phyloP scores from a whole-genome alignment of 2,113 vertebrate species.

The Tachysurus fulvidraco region DNA sequence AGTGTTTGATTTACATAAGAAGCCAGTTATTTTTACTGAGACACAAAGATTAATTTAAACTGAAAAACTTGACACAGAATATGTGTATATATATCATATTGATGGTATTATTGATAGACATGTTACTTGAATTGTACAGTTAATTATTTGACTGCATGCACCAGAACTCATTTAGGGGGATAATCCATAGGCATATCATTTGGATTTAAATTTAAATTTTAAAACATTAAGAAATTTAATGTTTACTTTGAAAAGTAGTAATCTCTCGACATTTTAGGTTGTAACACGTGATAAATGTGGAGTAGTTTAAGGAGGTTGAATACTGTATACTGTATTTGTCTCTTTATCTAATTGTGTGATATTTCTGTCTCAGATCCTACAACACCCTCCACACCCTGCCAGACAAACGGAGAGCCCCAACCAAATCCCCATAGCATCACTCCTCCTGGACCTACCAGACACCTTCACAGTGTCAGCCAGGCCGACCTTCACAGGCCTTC shows the following conservation, averaged over 20 bases:
- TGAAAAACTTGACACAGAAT: background rate
- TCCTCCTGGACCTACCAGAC: constrained; percentile 60
- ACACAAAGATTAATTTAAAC: no score
- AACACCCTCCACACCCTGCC: constrained; percentile 57
- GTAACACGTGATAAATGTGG: background rate
- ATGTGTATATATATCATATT: background rate
- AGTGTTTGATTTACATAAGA: background rate
- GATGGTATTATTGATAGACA: background rate
- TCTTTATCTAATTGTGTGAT: background rate
- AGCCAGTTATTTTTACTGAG: background rate
- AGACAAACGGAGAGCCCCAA: constrained; percentile 75
- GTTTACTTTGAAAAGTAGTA: background rate
- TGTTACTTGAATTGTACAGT: background rate
- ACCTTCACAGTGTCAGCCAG: constrained; percentile 66
- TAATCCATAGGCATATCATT: background rate
- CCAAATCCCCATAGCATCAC: constrained; percentile 74
- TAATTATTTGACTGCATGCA: background rate
- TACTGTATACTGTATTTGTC: background rate
- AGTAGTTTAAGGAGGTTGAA: background rate
- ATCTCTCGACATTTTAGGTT: background rate
- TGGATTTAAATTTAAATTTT: background rate
- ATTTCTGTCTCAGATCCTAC: constrained; percentile 3
- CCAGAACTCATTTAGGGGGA: background rate
- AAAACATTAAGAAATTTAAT: background rate
- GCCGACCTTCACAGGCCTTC: constrained; percentile 71